Evolutionary conservation across 1,140 invertebrate species (phyloP), one percentile per base, ranked within the genome.

Genomic region (Drosophila sturtevanti): DNA sequence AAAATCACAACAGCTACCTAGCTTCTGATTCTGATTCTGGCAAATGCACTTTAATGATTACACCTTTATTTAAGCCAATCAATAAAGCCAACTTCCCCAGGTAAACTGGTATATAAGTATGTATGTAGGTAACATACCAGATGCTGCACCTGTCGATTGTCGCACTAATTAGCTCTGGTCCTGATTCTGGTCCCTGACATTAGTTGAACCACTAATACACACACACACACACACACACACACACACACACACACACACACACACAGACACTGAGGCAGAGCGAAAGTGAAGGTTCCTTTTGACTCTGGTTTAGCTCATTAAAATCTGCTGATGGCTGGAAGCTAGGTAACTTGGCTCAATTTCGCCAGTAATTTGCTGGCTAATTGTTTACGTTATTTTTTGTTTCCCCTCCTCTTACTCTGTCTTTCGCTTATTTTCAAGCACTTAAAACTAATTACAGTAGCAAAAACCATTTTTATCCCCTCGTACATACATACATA

Each of bases 401-500:
- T 56, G 18, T 21, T 12, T 31, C 27, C 10, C 37, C 6, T 6
- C 9, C 16, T 9, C 12, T 44, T 10, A 7, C 41, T 44, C 16
- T 18, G 11, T 54, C 24, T 14, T 35, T 9, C 31, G 16, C 22
- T 18, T 56, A 31, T 56, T 56, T 27, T 4, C 27, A 31, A 27
- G 27, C 54, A 56, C 54, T 56, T 34, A 56, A 56, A 56, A 56
- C 54, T 35, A 56, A 56, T 56, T 56, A 56, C 54, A 18, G 54
- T 11, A 56, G n/a, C 54, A 56, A 35, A 24, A 35, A 56, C 14
- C 31, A 14, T 34, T 54, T 12, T 35, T 35, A 56, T 56, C 31
- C 54, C 54, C 31, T 16, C 3, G 9, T 41, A 6, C 14, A 16
- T 4, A 41, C 24, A 54, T 9, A 11, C 14, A 9, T 44, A 18